Evolutionary conservation across 2,888 invertebrate genomes (phyloP).

Genomic region (Cryptocephalus moraei): DNA sequence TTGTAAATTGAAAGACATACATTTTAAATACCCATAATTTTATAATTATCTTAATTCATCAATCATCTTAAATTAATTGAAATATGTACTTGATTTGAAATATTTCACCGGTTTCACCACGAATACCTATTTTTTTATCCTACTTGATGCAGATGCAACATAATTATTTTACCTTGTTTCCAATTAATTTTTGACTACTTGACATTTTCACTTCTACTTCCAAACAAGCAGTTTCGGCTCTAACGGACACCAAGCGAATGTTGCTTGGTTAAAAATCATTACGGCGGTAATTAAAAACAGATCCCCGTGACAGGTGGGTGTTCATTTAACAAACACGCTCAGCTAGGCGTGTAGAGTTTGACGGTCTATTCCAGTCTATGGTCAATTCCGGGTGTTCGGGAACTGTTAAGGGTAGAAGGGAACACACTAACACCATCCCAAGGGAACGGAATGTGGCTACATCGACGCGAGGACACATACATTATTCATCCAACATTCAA

Average conservation of each 20-base stretch:
- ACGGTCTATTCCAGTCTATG: conserved; percentile 17
- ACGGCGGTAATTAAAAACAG: conserved; percentile 26
- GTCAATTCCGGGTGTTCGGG: conserved; percentile 19
- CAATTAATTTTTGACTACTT: too few species aligned
- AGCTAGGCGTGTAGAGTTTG: conserved; percentile 29
- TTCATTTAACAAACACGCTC: conserved; percentile 35
- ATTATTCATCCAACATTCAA: conserved; percentile 40
- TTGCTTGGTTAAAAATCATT: conserved; percentile 15
- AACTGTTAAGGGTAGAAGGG: conserved; percentile 19
- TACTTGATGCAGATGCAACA: too few species aligned
- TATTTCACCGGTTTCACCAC: too few species aligned
- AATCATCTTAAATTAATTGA: too few species aligned
- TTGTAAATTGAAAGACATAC: too few species aligned
- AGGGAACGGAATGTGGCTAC: conserved; percentile 26
- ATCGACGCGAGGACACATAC: conserved; percentile 27
- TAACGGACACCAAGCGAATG: not conserved
- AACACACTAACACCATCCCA: conserved; percentile 30
- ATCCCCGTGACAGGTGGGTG: conserved; percentile 27
- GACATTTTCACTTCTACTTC: too few species aligned
- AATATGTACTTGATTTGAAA: too few species aligned
- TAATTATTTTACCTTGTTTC: too few species aligned
- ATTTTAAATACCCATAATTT: too few species aligned
- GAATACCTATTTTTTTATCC: too few species aligned
- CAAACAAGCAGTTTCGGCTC: too few species aligned
- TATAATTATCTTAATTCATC: too few species aligned